A percentile compares a stretch with the other conserved stretches of the same genome.
Evolutionary conservation across 92 coral and sea anemone genomes (phyloP).

Genomic region (Virgularia gustaviana): DNA sequence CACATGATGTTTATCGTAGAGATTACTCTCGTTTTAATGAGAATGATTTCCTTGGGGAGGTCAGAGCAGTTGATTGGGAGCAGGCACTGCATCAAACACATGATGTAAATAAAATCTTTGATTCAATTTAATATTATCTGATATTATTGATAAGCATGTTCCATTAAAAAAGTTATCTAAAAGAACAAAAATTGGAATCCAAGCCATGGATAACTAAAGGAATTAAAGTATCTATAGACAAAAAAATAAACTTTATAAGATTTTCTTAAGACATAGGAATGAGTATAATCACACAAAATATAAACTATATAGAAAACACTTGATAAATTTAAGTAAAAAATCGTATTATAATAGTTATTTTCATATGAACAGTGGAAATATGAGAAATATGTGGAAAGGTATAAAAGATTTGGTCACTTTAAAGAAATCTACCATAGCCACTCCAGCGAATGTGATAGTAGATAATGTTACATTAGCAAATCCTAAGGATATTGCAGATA

Average conservation of each 20-base stretch:
- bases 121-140: slow-evolving; percentile 25
- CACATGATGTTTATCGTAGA: slow-evolving; percentile 26
- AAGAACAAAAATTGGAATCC: slow-evolving; percentile 5
- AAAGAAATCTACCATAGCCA: background rate
- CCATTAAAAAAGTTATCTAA: slow-evolving; percentile 32
- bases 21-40: slow-evolving; percentile 41
- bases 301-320: slow-evolving; percentile 30
- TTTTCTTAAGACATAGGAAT: slow-evolving; percentile 10
- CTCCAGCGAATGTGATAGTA: slow-evolving; percentile 7
- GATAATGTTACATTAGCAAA: background rate
- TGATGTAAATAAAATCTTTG: slow-evolving; percentile 38
- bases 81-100: slow-evolving; percentile 30
- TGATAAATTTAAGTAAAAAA: slow-evolving; percentile 29
- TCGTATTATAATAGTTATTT: slow-evolving; percentile 30
- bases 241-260: slow-evolving; percentile 18
- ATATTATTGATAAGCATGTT: slow-evolving; percentile 17
- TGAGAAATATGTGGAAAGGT: slow-evolving; percentile 34
- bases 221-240: slow-evolving; percentile 17
- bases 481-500: slow-evolving; percentile 24
- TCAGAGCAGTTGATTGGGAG: slow-evolving; percentile 40
- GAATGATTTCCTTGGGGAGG: slow-evolving; percentile 31
- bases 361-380: slow-evolving; percentile 3
- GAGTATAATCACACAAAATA: slow-evolving; percentile 10
- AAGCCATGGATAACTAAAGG: slow-evolving; percentile 41
- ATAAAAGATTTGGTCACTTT: slow-evolving; percentile 27